phyloP scores from a whole-genome alignment of 2,888 invertebrate genomes.

The Meganola albula region DNA sequence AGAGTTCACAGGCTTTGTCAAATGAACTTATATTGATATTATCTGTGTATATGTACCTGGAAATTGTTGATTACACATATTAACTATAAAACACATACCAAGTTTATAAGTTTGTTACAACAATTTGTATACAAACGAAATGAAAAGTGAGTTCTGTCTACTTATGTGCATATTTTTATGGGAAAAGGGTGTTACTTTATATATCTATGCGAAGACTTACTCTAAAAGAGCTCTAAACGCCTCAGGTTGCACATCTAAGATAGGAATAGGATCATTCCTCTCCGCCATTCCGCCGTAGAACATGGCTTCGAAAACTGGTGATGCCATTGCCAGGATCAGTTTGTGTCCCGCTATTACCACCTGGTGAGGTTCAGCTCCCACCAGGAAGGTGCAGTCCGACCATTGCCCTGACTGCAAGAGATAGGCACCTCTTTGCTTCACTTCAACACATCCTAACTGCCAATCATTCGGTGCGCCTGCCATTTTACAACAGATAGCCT shows the following conservation, averaged over 20 bases:
- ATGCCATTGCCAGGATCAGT: conserved; percentile 89
- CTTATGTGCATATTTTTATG: no score
- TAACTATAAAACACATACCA: no score
- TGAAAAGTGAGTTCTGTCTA: no score
- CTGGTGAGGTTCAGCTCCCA: conserved; percentile 87
- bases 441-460: conserved; percentile 84
- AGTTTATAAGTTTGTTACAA: no score
- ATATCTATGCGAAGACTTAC: no score
- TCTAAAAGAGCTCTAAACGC: conserved; percentile 89
- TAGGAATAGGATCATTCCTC: conserved; percentile 85
- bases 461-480: conserved; percentile 82
- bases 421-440: conserved; percentile 85
- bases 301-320: conserved; percentile 93
- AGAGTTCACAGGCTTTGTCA: conserved; percentile 91
- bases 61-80: conserved; percentile 24
- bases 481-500: no score
- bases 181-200: no score
- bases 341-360: conserved; percentile 86
- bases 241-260: conserved; percentile 90
- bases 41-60: conserved; percentile 89
- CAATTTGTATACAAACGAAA: no score
- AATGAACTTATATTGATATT: conserved; percentile 87
- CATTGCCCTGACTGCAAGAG: conserved; percentile 88
- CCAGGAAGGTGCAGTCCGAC: conserved; percentile 90
- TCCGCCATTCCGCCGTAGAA: conserved; percentile 91